These are phyloP conservation scores for Aspidoscelis tigris DNA, from an alignment of 2,113 vertebrate species.

Conservation along the genomic window DNA sequence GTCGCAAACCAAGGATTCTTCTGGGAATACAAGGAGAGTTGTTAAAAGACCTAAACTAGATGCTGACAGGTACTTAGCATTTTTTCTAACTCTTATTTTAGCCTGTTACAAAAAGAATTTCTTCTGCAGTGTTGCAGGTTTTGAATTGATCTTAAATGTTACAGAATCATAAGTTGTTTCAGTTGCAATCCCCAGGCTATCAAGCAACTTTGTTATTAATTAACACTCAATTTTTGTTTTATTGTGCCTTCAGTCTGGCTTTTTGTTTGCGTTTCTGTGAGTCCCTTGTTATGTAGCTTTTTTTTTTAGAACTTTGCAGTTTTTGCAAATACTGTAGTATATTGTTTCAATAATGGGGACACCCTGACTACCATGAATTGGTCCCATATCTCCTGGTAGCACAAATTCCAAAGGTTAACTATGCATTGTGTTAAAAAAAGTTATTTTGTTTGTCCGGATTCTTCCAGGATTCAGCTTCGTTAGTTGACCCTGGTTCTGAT, in stretches of 20 bases:
- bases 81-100: not conserved
- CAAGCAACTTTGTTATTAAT: not conserved
- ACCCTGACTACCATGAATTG: no score
- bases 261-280: not conserved
- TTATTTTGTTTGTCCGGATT: no score
- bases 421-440: no score
- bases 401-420: no score
- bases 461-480: no score
- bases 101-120: not conserved
- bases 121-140: not conserved
- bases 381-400: not conserved
- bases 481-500: no score
- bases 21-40: constrained; percentile 74
- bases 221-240: not conserved
- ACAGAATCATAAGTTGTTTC: not conserved
- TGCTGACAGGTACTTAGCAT: constrained; percentile 81
- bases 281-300: not conserved
- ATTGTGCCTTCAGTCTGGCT: not conserved
- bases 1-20: constrained; percentile 80
- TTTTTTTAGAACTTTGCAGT: not conserved
- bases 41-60: constrained; percentile 91
- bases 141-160: not conserved
- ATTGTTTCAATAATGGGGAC: not conserved
- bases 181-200: not conserved
- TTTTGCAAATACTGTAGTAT: not conserved